Evolutionary conservation across 1,140 invertebrate species (phyloP).

Genomic region (Eurosta solidaginis): DNA sequence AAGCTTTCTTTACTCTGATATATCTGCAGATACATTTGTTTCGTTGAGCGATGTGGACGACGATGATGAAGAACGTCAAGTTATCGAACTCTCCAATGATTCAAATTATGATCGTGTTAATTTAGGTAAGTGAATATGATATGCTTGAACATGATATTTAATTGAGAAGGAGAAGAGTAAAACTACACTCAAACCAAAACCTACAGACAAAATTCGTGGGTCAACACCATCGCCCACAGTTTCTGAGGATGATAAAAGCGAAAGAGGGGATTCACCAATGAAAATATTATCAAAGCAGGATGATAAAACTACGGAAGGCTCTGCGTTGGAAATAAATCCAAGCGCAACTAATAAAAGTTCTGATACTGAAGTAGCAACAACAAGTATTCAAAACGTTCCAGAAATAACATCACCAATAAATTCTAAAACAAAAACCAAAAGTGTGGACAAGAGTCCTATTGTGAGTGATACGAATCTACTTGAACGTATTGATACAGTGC

Average conservation of each 20-base stretch:
- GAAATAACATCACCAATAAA: background rate
- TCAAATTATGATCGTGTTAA: constrained; percentile 17
- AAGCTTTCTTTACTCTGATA: constrained; percentile 28
- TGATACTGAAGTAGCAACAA: background rate
- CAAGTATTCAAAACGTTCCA: background rate
- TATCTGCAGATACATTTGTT: constrained; percentile 32
- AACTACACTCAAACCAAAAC: constrained; percentile 7
- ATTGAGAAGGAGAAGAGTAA: background rate
- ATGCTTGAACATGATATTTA: background rate
- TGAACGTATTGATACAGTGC: background rate
- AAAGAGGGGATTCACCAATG: background rate
- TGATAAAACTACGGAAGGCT: background rate
- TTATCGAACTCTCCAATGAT: constrained; percentile 4
- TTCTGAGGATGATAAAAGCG: constrained; percentile 17
- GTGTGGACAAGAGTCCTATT: background rate
- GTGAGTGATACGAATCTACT: background rate
- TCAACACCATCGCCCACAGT: constrained; percentile 17
- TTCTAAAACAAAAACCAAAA: background rate
- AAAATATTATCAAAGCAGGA: background rate
- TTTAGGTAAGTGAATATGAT: background rate
- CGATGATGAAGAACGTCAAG: constrained; percentile 27
- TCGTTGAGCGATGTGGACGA: constrained; percentile 29
- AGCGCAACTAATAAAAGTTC: background rate
- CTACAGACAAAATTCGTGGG: constrained; percentile 25
- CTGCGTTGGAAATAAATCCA: background rate